Evolutionary conservation across 2,888 invertebrate species (phyloP).

Genomic region (Margaritifera margaritifera): DNA sequence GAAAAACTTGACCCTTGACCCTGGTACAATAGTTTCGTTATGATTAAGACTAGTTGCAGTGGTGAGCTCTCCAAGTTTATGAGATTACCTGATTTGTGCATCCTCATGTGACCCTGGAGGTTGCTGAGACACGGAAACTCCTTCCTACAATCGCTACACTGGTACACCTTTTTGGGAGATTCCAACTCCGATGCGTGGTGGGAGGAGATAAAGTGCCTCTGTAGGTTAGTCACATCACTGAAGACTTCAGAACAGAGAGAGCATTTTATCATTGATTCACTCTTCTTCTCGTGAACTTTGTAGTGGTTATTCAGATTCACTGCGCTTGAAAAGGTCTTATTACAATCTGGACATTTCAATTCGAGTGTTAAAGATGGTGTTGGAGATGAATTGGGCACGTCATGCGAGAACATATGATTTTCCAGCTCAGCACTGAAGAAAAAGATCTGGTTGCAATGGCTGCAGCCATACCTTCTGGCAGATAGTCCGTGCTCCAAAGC

Average conservation of each 20-base stretch:
- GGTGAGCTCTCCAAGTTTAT: background rate
- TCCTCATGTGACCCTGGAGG: slow-evolving; percentile 74
- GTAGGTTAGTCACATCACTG: slow-evolving; percentile 45
- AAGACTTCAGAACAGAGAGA: slow-evolving; percentile 59
- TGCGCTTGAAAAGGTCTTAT: slow-evolving; percentile 61
- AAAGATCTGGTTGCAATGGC: slow-evolving; percentile 86
- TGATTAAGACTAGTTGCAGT: background rate
- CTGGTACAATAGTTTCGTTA: too few relatives aligned
- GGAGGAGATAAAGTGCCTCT: slow-evolving; percentile 62
- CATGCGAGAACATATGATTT: slow-evolving; percentile 79
- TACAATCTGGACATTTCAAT: slow-evolving; percentile 67
- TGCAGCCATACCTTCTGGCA: slow-evolving; percentile 88
- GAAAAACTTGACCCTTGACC: slow-evolving; percentile 12
- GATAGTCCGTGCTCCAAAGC: slow-evolving; percentile 87
- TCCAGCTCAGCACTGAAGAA: slow-evolving; percentile 93
- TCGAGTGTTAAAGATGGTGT: slow-evolving; percentile 25
- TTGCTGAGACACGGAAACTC: slow-evolving; percentile 74
- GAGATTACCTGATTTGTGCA: slow-evolving; percentile 69
- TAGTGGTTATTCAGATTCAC: slow-evolving; percentile 61
- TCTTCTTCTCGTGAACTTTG: slow-evolving; percentile 42
- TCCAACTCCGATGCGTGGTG: slow-evolving; percentile 55
- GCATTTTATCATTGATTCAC: slow-evolving; percentile 54
- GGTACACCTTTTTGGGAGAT: slow-evolving; percentile 53
- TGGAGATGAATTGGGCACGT: background rate
- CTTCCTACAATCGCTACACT: slow-evolving; percentile 74